Evolutionary conservation across 2,888 invertebrate species (phyloP), one percentile per base, ranked within the genome.

Genomic region (Serrognathus titanus): DNA sequence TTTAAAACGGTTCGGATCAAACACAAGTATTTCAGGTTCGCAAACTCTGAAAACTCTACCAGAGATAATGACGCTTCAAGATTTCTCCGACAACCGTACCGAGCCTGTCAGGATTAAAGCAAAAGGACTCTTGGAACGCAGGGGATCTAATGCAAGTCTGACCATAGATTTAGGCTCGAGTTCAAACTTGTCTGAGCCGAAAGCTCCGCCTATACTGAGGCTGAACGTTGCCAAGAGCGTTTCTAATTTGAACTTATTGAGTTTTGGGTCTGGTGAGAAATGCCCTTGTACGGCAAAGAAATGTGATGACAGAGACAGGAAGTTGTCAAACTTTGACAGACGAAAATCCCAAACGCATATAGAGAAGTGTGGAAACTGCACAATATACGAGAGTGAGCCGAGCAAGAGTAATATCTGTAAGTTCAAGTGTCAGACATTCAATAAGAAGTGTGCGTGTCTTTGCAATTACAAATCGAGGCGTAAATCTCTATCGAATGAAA

Each of bases 91-190:
- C 54, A 69, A 68, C 49, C 55, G 57, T 37, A 62, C 77, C 0
- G 81, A 81, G 64, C 81, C 82, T 2, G 76, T 81, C 53, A 77
- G 80, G 41, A 76, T 82, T 20, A 80, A 80, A 67, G 76, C 82
- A 41, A 58, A 58, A 53, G 89, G 90, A 59, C 77, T 93, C 1
- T 77, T 93, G 4, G 92, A 93, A 72, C 83, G 96, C 24, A 82
- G 96, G 52, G 94, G 94, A 50, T 95, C 94, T 1, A 95, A 93
- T 72, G 93, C 94, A 0, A 94, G 94, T 54, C 79, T 96, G 1
- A 94, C 94, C 0, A 84, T 96, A 53, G 92, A 92, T 71, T 81
- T 93, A 43, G 83, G 20, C 77, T 82, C 63, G 78, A 81, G 66
- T 74, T 75, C 66, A 63, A 83, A 55, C 73, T 74, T 57, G 65